Percentiles rank a stretch among this genome's conserved stretches.
Evolutionary conservation across 1,140 invertebrate genomes (phyloP).

Genomic region (Drosophila guanche): DNA sequence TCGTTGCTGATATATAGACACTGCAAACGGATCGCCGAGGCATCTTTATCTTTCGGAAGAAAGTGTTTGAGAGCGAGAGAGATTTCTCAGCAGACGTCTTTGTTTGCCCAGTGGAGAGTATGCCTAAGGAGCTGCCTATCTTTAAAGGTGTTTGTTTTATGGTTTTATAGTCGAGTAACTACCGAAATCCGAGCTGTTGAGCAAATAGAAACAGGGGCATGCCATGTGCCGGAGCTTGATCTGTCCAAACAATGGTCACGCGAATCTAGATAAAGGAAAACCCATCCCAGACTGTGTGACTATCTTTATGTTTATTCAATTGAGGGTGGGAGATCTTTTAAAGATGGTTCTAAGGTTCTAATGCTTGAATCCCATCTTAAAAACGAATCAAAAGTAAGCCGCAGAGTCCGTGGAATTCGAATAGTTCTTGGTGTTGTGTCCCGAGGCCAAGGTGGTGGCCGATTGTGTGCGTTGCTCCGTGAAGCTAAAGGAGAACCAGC

Average conservation of each 20-base stretch:
- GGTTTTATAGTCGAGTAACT: too few relatives aligned
- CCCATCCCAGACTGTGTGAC: too few relatives aligned
- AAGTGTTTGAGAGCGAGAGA: slow-evolving; percentile 1
- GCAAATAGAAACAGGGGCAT: too few relatives aligned
- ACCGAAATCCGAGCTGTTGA: too few relatives aligned
- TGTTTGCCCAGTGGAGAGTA: slow-evolving; percentile 21
- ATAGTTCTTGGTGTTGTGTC: slow-evolving; percentile 22
- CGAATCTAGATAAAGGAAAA: too few relatives aligned
- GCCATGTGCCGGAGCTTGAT: too few relatives aligned
- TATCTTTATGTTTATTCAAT: too few relatives aligned
- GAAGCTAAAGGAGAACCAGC: slow-evolving; percentile 73
- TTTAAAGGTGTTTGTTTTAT: too few relatives aligned
- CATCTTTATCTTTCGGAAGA: slow-evolving; percentile 33
- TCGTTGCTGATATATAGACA: slow-evolving; percentile 4
- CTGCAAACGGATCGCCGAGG: slow-evolving; percentile 11
- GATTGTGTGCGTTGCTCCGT: slow-evolving; percentile 67
- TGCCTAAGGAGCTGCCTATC: too few relatives aligned
- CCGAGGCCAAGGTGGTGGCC: slow-evolving; percentile 37
- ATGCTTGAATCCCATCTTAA: not conserved
- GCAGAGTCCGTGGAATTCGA: slow-evolving; percentile 46
- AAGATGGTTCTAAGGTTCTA: slow-evolving; percentile 9
- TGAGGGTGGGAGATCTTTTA: not conserved
- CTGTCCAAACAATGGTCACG: too few relatives aligned
- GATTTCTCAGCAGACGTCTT: slow-evolving; percentile 25
- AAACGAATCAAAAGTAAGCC: slow-evolving; percentile 30